Base-by-base conservation (phyloP, 2,888 invertebrate genomes). In the Hirudinaria manillensis region DNA sequence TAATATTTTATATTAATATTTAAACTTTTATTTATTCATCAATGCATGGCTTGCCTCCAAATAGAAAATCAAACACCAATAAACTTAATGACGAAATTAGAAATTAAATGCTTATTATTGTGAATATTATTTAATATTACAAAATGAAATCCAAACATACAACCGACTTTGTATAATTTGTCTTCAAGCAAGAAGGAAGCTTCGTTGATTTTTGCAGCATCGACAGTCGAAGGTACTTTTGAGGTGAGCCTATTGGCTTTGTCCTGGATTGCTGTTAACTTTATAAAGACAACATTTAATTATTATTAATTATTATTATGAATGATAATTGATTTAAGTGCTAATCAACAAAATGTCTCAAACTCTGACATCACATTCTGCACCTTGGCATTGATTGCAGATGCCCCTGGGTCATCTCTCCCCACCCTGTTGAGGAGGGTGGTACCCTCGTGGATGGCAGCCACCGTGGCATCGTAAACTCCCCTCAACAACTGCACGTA, bases 391-490 rank as follows among this genome's bases (percentile, higher is more conserved):
- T 7, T 38, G 24, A 36, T 13, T 32, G 61, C 73, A 13, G 55
- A 61, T 2, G 65, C 89, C 79, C 90, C 91, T 32, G 89, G 87
- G 81, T 89, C 82, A 88, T 89, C 84, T 81, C 84, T 85, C 79
- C 86, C 86, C 80, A 90, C 89, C 78, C 89, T 88, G 82, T 91
- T 90, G 67, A 93, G 86, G 78, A 93, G 88, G 79, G 89, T 87
- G 82, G 91, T 90, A 76, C 93, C 93, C 82, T 91, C 89, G 66
- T 89, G 87, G 72, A 92, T 86, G 70, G 91, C 90, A 75, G 88
- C 88, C 75, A 88, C 87, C 36, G 90, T 90, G 53, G 90, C 88
- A 78, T 90, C 90, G 81, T 82, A 89, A 78, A 92, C 88, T 78
- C 90, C 88, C 78, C 88, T 87, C 38, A 89, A 87, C 77, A 90